Evolutionary conservation across 2,113 vertebrate genomes (phyloP), one percentile per base, ranked within the genome.

Genomic region (Dromaius novaehollandiae): DNA sequence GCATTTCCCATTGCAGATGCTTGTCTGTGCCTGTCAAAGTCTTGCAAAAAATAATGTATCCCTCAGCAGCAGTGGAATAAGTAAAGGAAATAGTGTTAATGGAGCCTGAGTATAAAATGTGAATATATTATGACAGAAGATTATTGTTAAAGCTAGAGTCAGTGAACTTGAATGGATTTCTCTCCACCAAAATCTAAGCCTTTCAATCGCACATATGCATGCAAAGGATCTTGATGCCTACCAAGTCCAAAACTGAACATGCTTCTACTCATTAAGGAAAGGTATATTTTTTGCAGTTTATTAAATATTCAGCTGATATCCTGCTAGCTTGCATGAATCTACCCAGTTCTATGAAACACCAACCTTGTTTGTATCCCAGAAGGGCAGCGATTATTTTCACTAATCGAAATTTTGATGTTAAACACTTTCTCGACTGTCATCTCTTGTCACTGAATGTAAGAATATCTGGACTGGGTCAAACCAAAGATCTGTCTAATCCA

Each of bases 41-140:
- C 64, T 81, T 91, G 46, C 50, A 94, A 51, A 90, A 94, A 94
- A 95, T 74, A 86, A 81, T 71, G 58, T 34, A 48, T 79, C 48
- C 40, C 75, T 88, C 51, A 88, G 48, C 38, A 88, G 36, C n/a
- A 63, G 19, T 21, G 2, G 32, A 78, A 83, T 38, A 64, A 25
- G 32, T 64, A 78, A 92, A 95, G 91, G 38, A 88, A 75, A 58
- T 3, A 66, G 6, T 36, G 63, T 46, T 78, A 94, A 55, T 66
- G 40, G 36, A 32, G 7, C 65, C 12, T 63, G 48, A 22, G 21
- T 82, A 74, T 38, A 88, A 96, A 93, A 92, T 51, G 6, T 74
- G 40, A 88, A 63, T 86, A 48, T 56, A 70, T 90, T 74, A 66
- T 71, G 32, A 42, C 18, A 48, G 18, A 85, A 36, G 42, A 28